Evolutionary conservation across 2,888 invertebrate species (phyloP).

Genomic region (Aromia moschata): DNA sequence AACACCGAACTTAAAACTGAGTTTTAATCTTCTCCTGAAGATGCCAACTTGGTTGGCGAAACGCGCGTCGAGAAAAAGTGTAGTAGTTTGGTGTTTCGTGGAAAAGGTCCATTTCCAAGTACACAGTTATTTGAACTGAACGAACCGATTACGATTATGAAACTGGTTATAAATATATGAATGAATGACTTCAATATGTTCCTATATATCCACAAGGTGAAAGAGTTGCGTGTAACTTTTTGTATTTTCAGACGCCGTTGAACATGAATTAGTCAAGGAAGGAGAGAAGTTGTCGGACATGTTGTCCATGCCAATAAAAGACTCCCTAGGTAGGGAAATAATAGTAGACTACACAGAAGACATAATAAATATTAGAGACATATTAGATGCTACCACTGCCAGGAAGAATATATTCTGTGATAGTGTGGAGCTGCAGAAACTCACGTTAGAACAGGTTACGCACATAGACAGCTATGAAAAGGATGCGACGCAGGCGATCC

Average conservation of each 20-base stretch:
- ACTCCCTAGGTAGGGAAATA: conserved; percentile 76
- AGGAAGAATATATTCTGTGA: conserved; percentile 78
- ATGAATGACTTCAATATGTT: no score
- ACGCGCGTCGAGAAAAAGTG: no score
- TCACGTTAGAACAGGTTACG: conserved; percentile 80
- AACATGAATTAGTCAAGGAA: conserved; percentile 74
- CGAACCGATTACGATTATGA: no score
- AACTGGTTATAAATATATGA: no score
- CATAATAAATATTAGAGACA: conserved; percentile 76
- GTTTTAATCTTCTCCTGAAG: no score
- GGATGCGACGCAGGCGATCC: conserved; percentile 78
- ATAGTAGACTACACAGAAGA: conserved; percentile 77
- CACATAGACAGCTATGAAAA: conserved; percentile 80
- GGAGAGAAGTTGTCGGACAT: conserved; percentile 82
- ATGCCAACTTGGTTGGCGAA: no score
- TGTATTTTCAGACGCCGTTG: conserved; percentile 68
- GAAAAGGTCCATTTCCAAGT: no score
- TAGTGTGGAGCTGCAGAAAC: conserved; percentile 77
- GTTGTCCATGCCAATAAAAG: conserved; percentile 81
- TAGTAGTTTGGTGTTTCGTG: no score
- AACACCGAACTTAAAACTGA: no score
- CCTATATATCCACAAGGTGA: no score
- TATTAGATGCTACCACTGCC: conserved; percentile 74
- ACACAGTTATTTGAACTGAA: no score
- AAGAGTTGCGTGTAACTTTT: no score